Evolutionary conservation across 1,140 invertebrate genomes (phyloP).

Genomic region (Anastrepha ludens): DNA sequence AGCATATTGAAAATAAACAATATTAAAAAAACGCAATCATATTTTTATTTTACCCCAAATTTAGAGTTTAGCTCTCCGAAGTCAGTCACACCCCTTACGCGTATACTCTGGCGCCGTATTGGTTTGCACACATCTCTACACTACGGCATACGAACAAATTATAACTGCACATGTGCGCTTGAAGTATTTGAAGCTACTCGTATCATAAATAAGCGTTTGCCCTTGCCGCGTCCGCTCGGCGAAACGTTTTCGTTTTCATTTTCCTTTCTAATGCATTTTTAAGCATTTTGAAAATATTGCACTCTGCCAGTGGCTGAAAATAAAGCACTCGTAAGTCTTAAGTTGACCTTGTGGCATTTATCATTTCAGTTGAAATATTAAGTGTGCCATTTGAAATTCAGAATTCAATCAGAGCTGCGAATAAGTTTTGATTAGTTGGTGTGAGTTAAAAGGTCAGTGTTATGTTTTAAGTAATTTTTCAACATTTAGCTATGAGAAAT

Average conservation of each 20-base stretch:
- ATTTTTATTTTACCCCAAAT: too few relatives aligned
- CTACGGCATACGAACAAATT: not conserved
- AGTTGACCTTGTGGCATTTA: not conserved
- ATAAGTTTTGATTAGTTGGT: not conserved
- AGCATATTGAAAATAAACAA: too few relatives aligned
- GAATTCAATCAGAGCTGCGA: not conserved
- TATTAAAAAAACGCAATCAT: too few relatives aligned
- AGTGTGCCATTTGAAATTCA: slow-evolving; percentile 7
- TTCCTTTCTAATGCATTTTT: slow-evolving; percentile 10
- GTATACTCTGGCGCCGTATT: not conserved
- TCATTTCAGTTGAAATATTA: not conserved
- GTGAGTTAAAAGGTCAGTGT: not conserved
- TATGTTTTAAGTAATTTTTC: not conserved
- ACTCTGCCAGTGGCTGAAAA: not conserved
- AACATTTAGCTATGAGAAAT: not conserved
- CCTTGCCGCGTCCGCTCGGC: not conserved
- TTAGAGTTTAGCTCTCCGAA: not conserved
- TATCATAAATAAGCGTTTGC: not conserved
- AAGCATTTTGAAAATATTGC: not conserved
- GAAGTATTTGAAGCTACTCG: not conserved
- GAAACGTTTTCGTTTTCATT: not conserved
- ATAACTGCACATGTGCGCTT: not conserved
- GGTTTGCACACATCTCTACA: not conserved
- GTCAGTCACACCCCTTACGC: not conserved
- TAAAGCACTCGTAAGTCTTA: not conserved